Base-by-base conservation (phyloP, 1,140 invertebrate species). In the Ectropis grisescens region DNA sequence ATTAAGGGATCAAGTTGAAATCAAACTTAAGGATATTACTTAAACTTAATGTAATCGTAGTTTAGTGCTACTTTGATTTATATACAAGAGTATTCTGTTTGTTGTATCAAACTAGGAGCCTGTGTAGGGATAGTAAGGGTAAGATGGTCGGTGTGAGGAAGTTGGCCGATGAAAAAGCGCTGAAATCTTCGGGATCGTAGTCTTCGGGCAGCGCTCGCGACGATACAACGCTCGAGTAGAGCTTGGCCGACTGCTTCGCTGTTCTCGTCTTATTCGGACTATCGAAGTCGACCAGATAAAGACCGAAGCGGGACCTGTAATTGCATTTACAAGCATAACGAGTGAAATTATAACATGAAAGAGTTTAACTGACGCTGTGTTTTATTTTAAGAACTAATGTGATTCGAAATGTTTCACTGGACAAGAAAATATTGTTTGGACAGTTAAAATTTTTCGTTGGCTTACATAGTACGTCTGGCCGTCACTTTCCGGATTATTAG, bases 211-310 rank as follows among this genome's bases (percentile, higher is more conserved):
- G 49, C 11, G 59, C 50, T 15, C 76, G 57, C 10, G 68, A 55
- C 13, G 62, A 30, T 11, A 81, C 62, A 27, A 83, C 78, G 23
- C 46, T 38, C 3, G 66, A 34, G 50, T 86, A 87, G 36, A 89
- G 86, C 34, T 82, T 52, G 1, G 88, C 85, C 11, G 93, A 94
- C 16, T 85, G 79, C 70, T 94, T 94, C 1, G 87, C 85, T 10
- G 85, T 91, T 46, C 93, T 84, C 8, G 85, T 86, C 57, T 89
- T 86, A 13, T 88, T 81, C 0, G 89, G 86, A 49, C 89, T 85
- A 7, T 74, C 82, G 53, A 93, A 94, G 70, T 94, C 87, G 2
- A 94, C 90, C 33, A 87, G 82, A 52, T 90, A 88, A 3, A 94
- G 64, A 33, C 93, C 93, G 76, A 92, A 94, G 53, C 85, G 87